A percentile compares a stretch with the other conserved stretches of the same genome.
Conservation (phyloP, 2,113 vertebrate genomes). For the Chaenocephalus aceratus region DNA sequence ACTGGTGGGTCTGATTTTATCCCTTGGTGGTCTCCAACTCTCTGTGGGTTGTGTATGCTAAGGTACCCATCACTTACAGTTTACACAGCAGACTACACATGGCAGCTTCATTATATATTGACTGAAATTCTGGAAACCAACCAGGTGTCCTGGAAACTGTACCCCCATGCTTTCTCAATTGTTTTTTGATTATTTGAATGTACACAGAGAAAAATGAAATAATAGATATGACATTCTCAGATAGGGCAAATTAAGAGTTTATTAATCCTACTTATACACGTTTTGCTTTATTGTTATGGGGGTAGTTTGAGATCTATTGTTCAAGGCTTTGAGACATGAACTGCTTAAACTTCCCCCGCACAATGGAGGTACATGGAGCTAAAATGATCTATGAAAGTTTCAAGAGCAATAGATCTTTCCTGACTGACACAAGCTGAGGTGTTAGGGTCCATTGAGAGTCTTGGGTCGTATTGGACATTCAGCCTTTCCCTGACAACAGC, state of each 20-base stretch:
- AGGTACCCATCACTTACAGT: not conserved
- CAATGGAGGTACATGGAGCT: no score
- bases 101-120: not conserved
- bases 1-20: not conserved
- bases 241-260: not conserved
- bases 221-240: not conserved
- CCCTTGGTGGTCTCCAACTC: not conserved
- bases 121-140: not conserved
- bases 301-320: not conserved
- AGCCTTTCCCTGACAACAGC: not conserved
- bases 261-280: not conserved
- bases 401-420: not conserved
- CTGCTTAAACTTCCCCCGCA: not conserved
- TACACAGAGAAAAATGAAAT: not conserved
- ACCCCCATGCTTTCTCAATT: not conserved
- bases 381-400: not conserved
- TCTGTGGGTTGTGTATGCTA: not conserved
- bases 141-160: not conserved
- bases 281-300: not conserved
- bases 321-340: not conserved
- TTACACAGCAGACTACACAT: not conserved
- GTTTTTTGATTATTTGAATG: not conserved
- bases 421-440: not conserved
- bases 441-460: not conserved
- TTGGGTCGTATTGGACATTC: not conserved